Evolutionary conservation across 2,797 vertebrate species (phyloP).

Genomic region (Halcyon chelicuti): DNA sequence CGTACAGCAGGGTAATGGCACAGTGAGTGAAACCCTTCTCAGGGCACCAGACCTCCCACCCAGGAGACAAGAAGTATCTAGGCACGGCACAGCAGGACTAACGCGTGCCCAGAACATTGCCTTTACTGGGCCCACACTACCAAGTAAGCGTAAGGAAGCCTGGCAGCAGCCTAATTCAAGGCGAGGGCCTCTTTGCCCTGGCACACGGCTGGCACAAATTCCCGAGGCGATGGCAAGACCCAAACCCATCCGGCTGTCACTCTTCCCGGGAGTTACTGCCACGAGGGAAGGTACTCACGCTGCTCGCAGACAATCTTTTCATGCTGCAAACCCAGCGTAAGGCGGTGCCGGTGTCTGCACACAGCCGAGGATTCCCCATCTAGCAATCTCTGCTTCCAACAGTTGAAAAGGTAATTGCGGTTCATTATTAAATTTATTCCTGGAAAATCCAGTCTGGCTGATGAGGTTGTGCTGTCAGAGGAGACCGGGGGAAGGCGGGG

Average conservation of each 20-base stretch:
- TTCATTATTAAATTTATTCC: background rate
- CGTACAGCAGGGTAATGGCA: fast-evolving
- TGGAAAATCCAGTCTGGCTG: background rate
- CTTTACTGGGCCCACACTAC: background rate
- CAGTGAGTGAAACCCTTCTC: background rate
- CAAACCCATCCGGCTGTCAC: background rate
- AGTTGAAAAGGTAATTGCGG: fast-evolving
- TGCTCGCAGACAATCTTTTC: background rate
- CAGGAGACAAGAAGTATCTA: background rate
- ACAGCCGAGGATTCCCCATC: background rate
- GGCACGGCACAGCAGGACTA: background rate
- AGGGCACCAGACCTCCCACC: background rate
- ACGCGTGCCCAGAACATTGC: background rate
- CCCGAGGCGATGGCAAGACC: fast-evolving
- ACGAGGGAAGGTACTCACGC: fast-evolving
- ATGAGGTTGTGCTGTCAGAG: background rate
- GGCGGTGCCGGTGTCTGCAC: fast-evolving
- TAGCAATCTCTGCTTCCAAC: background rate
- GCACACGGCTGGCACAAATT: background rate
- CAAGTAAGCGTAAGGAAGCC: background rate
- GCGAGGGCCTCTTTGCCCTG: background rate
- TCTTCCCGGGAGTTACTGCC: background rate
- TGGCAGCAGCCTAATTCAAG: background rate
- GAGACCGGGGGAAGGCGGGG: too few species aligned
- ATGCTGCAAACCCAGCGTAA: fast-evolving